phyloP scores from a whole-genome alignment of 2,113 vertebrate species.

The Myotis yumanensis region DNA sequence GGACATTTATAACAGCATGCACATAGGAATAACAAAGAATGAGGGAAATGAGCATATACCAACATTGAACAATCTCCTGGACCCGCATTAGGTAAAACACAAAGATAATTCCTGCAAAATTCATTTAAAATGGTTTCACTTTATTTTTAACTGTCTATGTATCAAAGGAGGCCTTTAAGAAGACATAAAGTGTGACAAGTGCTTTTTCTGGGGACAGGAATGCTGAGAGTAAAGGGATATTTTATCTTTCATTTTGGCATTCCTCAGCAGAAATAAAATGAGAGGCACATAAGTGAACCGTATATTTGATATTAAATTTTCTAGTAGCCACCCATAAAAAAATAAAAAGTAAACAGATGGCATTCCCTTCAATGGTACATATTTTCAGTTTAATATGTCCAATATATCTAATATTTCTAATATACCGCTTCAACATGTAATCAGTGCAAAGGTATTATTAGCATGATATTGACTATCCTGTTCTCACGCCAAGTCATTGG shows the following conservation, averaged over 20 bases:
- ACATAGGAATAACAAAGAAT: not conserved
- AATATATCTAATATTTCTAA: not conserved
- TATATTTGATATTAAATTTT: slow-evolving; percentile 13
- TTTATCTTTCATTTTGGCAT: not conserved
- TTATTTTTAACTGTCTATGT: not conserved
- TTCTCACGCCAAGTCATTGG: not conserved
- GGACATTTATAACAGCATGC: fast-evolving
- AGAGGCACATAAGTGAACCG: not conserved
- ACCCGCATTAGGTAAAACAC: not conserved
- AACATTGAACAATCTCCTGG: not conserved
- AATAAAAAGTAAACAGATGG: not conserved
- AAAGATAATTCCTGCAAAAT: not conserved
- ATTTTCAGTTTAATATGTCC: not conserved
- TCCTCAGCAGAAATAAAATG: not conserved
- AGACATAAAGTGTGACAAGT: not conserved
- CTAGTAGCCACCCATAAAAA: not conserved
- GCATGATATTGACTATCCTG: not conserved
- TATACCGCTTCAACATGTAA: not conserved
- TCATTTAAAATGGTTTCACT: not conserved
- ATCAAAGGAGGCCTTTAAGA: not conserved
- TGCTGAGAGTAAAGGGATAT: not conserved
- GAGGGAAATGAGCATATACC: fast-evolving
- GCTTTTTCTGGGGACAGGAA: not conserved
- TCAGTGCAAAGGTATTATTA: not conserved
- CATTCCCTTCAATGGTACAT: not conserved